Evolutionary conservation across 2,113 vertebrate genomes (phyloP).

Genomic region (Cichladusa arquata): DNA sequence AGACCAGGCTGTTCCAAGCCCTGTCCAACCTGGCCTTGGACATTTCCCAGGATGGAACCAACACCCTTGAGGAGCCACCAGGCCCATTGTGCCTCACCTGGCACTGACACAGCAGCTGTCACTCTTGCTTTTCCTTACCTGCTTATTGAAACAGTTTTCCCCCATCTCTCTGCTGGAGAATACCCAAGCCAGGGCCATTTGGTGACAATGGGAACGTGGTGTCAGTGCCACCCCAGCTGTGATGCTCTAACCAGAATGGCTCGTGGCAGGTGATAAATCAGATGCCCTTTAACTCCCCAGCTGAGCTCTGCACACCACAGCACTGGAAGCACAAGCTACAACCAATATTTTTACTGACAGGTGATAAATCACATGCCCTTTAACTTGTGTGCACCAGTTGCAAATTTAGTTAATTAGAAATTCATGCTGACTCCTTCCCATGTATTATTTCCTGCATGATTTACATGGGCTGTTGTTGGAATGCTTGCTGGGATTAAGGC

Average conservation of each 20-base stretch:
- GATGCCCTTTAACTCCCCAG: conserved; percentile 47
- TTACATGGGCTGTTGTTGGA: conserved; percentile 40
- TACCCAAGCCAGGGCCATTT: neutral
- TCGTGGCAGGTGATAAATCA: conserved; percentile 51
- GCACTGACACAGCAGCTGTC: neutral
- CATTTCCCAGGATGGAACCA: neutral
- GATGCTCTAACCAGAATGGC: conserved; percentile 10
- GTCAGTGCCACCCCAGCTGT: neutral
- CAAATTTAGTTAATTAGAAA: conserved; percentile 68
- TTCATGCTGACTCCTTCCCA: conserved; percentile 35
- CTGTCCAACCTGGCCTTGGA: neutral
- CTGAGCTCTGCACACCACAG: neutral
- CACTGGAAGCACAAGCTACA: neutral
- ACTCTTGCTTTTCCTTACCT: neutral
- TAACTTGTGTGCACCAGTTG: conserved; percentile 52
- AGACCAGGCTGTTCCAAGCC: neutral
- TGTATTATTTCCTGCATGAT: conserved; percentile 44
- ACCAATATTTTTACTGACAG: conserved; percentile 48
- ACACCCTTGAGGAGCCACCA: neutral
- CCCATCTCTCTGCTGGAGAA: neutral
- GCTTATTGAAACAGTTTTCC: neutral
- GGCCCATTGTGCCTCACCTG: accelerated
- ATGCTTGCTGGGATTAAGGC: neutral
- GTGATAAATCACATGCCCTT: conserved; percentile 68
- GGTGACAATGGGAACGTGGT: neutral